phyloP scores from a whole-genome alignment of 2,888 invertebrate genomes.

The Schizaphis graminum region DNA sequence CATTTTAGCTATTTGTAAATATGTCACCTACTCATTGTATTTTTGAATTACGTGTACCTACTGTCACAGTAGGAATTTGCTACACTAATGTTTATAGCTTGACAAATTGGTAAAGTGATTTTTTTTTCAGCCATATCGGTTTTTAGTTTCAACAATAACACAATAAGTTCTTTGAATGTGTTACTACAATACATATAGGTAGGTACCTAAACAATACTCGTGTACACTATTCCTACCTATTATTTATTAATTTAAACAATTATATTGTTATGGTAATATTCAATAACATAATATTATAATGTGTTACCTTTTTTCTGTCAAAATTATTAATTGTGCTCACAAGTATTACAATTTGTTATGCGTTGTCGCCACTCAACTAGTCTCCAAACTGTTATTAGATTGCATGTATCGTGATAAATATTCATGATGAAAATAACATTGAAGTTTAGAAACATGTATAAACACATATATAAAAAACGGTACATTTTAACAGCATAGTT shows the following conservation, averaged over 20 bases:
- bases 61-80: neutral
- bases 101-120: constrained; percentile 10
- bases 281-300: neutral
- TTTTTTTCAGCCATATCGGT: constrained; percentile 1
- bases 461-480: neutral
- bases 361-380: neutral
- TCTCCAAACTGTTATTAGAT: neutral
- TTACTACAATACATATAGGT: neutral
- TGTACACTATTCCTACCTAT: neutral
- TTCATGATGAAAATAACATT: neutral
- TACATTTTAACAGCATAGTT: neutral
- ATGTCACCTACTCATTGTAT: neutral
- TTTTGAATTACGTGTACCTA: neutral
- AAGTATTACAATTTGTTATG: neutral
- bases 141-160: neutral
- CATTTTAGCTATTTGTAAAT: neutral
- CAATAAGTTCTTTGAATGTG: neutral
- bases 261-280: neutral
- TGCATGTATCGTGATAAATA: neutral
- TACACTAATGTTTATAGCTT: constrained; percentile 19
- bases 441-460: neutral
- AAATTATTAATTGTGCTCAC: neutral
- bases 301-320: neutral
- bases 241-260: neutral
- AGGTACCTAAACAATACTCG: neutral